Conservation (phyloP, 2,113 vertebrate species). For the Corvus hawaiiensis region DNA sequence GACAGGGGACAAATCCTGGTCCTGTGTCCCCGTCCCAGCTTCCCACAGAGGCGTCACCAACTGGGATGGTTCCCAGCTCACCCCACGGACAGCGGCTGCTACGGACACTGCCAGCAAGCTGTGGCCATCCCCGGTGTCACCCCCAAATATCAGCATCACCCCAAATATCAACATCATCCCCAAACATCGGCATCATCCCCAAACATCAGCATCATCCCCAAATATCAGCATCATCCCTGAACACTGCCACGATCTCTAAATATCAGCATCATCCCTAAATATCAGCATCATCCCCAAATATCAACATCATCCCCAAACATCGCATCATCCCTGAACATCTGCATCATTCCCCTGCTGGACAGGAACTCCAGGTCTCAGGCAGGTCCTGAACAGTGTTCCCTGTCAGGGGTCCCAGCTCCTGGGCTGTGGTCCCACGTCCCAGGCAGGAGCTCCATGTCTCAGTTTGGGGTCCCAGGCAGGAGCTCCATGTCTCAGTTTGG, state of each 20-base stretch:
- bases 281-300: too few relatives aligned
- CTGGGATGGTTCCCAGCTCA: background rate
- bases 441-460: background rate
- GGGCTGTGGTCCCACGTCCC: background rate
- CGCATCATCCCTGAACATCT: too few relatives aligned
- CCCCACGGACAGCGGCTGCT: accelerated
- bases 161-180: accelerated
- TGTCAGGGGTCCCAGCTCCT: background rate
- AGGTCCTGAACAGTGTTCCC: background rate
- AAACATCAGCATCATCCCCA: too few relatives aligned
- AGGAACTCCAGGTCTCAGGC: too few relatives aligned
- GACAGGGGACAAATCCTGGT: too few relatives aligned
- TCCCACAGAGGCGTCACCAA: accelerated
- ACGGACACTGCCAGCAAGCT: accelerated
- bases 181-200: background rate
- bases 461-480: background rate
- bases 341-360: background rate
- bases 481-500: background rate
- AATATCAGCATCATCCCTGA: too few relatives aligned
- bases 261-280: background rate
- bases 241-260: too few relatives aligned
- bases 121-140: accelerated
- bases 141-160: accelerated
- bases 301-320: background rate
- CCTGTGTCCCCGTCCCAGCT: background rate